Conservation (phyloP, 2,888 invertebrate genomes). For the Hirtodrosophila histrioides region DNA sequence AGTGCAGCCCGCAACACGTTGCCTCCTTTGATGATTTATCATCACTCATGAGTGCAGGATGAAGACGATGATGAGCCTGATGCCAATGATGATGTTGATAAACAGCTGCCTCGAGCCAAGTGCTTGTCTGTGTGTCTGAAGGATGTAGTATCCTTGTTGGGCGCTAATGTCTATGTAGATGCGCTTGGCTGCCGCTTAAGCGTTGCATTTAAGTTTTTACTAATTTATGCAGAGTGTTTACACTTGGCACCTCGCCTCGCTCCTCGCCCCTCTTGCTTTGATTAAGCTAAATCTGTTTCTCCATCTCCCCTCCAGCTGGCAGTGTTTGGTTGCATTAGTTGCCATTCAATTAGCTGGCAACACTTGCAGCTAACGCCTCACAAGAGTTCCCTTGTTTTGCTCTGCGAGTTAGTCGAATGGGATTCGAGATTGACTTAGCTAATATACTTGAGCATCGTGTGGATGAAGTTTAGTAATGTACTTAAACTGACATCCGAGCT, state of each 20-base stretch:
- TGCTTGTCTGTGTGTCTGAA: constrained; percentile 35
- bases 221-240: constrained; percentile 67
- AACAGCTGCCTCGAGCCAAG: constrained; percentile 53
- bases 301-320: neutral
- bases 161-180: constrained; percentile 65
- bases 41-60: constrained; percentile 56
- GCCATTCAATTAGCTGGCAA: constrained; percentile 54
- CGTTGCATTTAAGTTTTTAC: constrained; percentile 60
- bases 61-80: neutral
- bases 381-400: constrained; percentile 6
- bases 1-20: constrained; percentile 62
- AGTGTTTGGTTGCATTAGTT: constrained; percentile 25
- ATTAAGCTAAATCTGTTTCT: constrained; percentile 17
- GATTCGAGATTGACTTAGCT: constrained; percentile 17
- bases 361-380: constrained; percentile 38
- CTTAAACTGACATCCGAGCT: no score
- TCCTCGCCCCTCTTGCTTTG: constrained; percentile 5
- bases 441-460: neutral
- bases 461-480: no score
- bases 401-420: neutral
- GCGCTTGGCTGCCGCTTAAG: constrained; percentile 49
- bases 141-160: constrained; percentile 48
- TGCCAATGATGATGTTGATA: constrained; percentile 36
- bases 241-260: constrained; percentile 6
- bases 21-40: constrained; percentile 68